Evolutionary conservation across 2,797 vertebrate species (phyloP), one percentile per base, ranked within the genome.

Genomic region (Odontamblyopus lacepedii): DNA sequence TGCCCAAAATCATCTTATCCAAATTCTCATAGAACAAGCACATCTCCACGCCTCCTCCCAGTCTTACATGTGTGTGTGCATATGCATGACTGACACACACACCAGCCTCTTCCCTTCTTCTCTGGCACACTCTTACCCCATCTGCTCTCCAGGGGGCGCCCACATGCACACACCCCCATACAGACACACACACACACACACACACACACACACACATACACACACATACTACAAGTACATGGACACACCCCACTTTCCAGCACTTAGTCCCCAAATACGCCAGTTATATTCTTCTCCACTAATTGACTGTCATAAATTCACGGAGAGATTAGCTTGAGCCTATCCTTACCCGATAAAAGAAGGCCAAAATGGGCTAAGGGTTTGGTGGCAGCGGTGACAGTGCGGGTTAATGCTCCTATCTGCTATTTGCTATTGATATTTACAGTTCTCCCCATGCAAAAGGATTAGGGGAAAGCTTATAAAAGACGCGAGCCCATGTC

Each of bases 381-480:
- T 77, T 75, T 80, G 79, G 74, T 70, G 76, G 82, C 0, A 61
- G 67, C 32, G 79, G 74, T 70, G 76, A 78, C 0, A 61, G 67
- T 32, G 63, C 70, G 72, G 63, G 72, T 78, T 86, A 87, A 89
- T 87, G 76, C 83, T 80, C 56, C 86, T 85, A 74, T 89, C 82
- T 89, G 80, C 82, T 92, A 93, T 93, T 94, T 94, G 87, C 94
- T 95, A 93, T 94, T 95, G 93, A 93, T 95, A 94, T 95, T 94
- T 95, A 94, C 92, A 82, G 89, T 69, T 70, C 81, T 78, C 76
- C 53, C 85, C 82, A 88, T 88, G 81, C 88, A 32, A 57, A 57
- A 63, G 91, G 93, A 94, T 95, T 94, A 95, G 86, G 72, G 82
- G 88, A 88, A 90, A 91, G 88, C 86, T 94, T 93, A 94, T 73